Percentiles rank a stretch among this genome's conserved stretches.
These are phyloP conservation scores for Axis porcinus DNA, from an alignment of 2,113 vertebrate genomes.

Conservation along the genomic window DNA sequence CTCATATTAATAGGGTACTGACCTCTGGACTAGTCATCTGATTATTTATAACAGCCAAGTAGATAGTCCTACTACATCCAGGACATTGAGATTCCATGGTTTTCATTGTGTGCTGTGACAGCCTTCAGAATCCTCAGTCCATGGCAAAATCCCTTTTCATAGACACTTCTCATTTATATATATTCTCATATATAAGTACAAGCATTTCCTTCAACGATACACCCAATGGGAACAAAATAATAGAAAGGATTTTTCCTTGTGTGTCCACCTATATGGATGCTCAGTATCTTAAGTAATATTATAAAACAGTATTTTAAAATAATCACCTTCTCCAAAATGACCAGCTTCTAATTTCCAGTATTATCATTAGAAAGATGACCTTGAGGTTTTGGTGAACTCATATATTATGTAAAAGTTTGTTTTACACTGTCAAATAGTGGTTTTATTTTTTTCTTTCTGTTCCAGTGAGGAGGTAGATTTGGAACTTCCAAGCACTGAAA, in stretches of 20 bases:
- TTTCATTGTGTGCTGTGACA: slow-evolving; percentile 6
- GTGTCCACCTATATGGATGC: background rate
- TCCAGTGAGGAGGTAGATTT: slow-evolving; percentile 89
- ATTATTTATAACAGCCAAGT: background rate
- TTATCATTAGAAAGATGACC: background rate
- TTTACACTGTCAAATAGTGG: background rate
- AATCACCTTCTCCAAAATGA: background rate
- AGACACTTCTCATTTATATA: background rate
- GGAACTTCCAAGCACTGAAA: slow-evolving; percentile 88
- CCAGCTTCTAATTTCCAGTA: background rate
- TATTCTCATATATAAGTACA: background rate
- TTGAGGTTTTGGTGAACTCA: background rate
- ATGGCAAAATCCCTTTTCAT: background rate
- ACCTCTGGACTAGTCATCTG: background rate
- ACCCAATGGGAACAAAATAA: background rate
- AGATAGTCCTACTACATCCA: background rate
- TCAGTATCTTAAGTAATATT: background rate
- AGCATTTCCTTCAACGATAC: background rate
- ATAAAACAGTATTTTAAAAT: background rate
- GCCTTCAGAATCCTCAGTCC: background rate
- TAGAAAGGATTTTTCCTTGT: background rate
- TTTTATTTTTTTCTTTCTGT: slow-evolving; percentile 35
- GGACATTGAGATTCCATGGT: background rate
- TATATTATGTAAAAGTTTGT: background rate
- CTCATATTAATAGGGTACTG: background rate